A percentile compares a stretch with the other conserved stretches of the same genome.
Evolutionary conservation across 2,888 invertebrate species (phyloP).

Genomic region (Spicauda simplicius): DNA sequence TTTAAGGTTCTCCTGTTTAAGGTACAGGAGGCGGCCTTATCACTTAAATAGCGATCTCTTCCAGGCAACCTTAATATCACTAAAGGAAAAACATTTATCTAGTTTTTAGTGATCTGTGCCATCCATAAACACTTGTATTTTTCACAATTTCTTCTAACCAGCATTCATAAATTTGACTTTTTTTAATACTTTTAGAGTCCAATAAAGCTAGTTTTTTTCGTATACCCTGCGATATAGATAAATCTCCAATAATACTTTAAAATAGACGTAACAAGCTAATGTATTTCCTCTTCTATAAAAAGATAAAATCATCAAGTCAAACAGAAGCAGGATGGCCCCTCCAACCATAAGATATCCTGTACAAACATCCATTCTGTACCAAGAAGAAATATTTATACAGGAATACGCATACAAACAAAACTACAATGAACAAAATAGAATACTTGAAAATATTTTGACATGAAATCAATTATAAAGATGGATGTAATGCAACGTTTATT

Average conservation of each 20-base stretch:
- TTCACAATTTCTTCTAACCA: no score
- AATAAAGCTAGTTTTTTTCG: not conserved
- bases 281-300: not conserved
- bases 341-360: conserved; percentile 11
- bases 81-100: no score
- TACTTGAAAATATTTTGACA: not conserved
- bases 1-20: no score
- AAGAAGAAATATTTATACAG: conserved; percentile 9
- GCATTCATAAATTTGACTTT: no score
- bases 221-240: not conserved
- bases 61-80: no score
- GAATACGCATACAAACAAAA: conserved; percentile 27
- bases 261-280: not conserved
- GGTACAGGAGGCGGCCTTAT: no score
- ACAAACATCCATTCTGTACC: conserved; percentile 27
- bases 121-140: no score
- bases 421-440: conserved; percentile 13
- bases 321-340: not conserved
- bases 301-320: not conserved
- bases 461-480: not conserved
- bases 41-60: no score
- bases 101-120: no score
- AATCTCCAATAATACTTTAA: not conserved
- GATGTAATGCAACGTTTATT: no score
- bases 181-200: not conserved